phyloP scores from a whole-genome alignment of 2,797 vertebrate species.

The Falco berigora region DNA sequence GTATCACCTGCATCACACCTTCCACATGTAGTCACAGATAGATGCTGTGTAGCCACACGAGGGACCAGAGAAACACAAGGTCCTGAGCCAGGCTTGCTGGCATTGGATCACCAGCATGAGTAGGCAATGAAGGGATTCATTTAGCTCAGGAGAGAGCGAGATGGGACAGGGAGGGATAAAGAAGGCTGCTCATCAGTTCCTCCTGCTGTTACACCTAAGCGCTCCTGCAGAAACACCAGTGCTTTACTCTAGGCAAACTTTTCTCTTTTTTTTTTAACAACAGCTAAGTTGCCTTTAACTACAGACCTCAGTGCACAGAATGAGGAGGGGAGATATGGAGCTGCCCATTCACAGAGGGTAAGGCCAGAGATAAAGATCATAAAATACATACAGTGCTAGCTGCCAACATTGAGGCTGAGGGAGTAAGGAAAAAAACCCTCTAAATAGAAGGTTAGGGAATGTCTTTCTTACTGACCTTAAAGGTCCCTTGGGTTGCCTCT shows the following conservation, averaged over 20 bases:
- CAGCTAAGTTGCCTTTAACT: background rate
- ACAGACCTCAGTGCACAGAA: background rate
- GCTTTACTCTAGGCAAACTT: background rate
- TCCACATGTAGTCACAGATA: rapidly evolving
- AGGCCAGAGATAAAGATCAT: background rate
- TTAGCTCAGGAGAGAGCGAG: background rate
- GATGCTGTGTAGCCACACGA: rapidly evolving
- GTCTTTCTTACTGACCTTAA: background rate
- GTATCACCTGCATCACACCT: rapidly evolving
- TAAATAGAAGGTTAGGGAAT: background rate
- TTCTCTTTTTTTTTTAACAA: background rate
- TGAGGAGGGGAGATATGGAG: background rate
- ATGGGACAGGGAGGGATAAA: background rate
- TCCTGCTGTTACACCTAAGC: background rate
- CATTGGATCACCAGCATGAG: background rate
- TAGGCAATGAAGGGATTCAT: rapidly evolving
- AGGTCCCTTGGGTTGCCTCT: background rate
- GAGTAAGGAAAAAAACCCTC: background rate
- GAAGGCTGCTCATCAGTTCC: background rate
- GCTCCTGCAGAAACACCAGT: background rate
- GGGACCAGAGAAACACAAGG: background rate
- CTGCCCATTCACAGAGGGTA: background rate
- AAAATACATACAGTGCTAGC: background rate
- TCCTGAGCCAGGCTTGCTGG: background rate
- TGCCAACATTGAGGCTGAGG: background rate